phyloP scores from a whole-genome alignment of 2,113 vertebrate genomes.

The Peromyscus polionotus region DNA sequence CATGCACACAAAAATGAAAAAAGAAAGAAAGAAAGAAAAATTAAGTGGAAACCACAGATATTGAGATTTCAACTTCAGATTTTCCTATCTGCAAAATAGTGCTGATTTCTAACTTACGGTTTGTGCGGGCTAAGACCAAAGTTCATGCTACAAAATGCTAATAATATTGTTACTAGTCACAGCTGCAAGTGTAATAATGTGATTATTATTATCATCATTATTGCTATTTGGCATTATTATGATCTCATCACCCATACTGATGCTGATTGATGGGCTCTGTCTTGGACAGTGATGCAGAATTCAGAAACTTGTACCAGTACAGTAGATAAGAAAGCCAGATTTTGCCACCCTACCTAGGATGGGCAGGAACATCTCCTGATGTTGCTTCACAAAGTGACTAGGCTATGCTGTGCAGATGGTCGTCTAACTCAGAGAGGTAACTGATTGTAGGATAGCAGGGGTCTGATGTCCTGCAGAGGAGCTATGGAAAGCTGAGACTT shows the following conservation, averaged over 20 bases:
- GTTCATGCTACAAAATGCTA: not conserved
- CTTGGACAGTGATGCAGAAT: not conserved
- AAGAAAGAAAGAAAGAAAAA: not conserved
- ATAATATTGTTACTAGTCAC: not conserved
- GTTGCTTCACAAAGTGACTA: not conserved
- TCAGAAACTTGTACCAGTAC: not conserved
- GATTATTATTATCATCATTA: not conserved
- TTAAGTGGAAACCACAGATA: not conserved
- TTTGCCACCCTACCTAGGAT: not conserved
- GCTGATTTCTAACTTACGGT: not conserved
- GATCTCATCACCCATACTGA: not conserved
- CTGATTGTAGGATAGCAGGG: not conserved
- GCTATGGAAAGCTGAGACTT: not conserved
- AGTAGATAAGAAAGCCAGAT: not conserved
- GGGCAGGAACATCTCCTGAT: not conserved
- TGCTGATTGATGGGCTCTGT: not conserved
- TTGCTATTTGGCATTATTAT: not conserved
- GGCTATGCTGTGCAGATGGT: not conserved
- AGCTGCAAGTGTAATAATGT: not conserved
- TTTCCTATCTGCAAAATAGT: slow-evolving; percentile 6
- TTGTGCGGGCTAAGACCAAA: not conserved
- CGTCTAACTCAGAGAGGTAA: not conserved
- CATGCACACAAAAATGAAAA: not conserved
- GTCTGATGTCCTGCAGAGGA: not conserved
- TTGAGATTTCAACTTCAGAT: not conserved